phyloP scores from a whole-genome alignment of 1,140 invertebrate species.

The Sycobia sp. region DNA sequence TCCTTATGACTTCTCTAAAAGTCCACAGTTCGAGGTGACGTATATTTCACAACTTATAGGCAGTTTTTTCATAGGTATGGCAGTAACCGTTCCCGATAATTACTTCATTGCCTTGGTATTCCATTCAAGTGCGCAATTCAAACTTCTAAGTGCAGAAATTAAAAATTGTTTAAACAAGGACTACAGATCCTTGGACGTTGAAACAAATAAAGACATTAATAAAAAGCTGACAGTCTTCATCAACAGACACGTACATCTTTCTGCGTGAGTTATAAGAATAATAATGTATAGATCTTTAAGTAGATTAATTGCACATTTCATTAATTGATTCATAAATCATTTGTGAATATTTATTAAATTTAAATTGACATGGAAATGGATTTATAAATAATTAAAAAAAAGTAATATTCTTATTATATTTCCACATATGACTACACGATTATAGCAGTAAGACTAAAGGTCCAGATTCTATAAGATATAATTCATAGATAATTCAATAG shows the following conservation, averaged over 20 bases:
- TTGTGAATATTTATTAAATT: no score
- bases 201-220: background rate
- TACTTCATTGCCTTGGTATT: slow-evolving; percentile 10
- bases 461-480: no score
- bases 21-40: slow-evolving; percentile 2
- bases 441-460: no score
- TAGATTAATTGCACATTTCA: no score
- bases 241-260: slow-evolving; percentile 13
- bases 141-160: background rate
- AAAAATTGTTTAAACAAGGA: background rate
- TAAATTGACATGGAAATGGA: no score
- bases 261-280: no score
- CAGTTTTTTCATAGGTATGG: slow-evolving; percentile 3
- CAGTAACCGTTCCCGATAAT: slow-evolving; percentile 10
- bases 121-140: slow-evolving; percentile 15
- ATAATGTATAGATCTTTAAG: no score
- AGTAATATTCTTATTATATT: no score
- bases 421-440: no score
- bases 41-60: background rate
- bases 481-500: no score
- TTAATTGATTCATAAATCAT: no score
- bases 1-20: slow-evolving; percentile 15
- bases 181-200: background rate
- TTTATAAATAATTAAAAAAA: no score
- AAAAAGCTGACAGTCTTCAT: background rate